Percentiles rank a stretch among this genome's conserved stretches.
phyloP scores from a whole-genome alignment of 2,888 invertebrate genomes.

The Parnassius glacialis region DNA sequence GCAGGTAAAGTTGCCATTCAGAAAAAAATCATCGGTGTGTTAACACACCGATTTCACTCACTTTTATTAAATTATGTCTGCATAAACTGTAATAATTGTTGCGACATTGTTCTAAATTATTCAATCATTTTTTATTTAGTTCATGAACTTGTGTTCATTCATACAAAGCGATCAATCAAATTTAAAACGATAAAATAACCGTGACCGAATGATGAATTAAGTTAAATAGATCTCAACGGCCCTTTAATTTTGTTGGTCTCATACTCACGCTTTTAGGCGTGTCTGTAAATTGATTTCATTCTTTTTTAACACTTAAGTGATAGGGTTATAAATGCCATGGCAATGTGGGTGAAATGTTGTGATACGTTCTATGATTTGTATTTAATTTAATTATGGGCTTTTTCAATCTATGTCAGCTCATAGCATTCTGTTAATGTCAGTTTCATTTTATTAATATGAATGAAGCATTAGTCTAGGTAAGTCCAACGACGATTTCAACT shows the following conservation, averaged over 20 bases:
- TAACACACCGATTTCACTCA: no score
- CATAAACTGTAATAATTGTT: not conserved
- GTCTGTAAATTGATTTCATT: conserved; percentile 55
- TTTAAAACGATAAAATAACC: conserved; percentile 54
- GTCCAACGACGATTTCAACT: not conserved
- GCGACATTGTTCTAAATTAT: not conserved
- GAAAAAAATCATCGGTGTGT: no score
- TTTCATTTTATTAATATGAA: conserved; percentile 6
- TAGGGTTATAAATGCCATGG: conserved; percentile 33
- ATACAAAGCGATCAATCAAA: conserved; percentile 64
- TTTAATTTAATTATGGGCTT: conserved; percentile 17
- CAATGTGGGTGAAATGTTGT: conserved; percentile 11
- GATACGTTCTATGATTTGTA: conserved; percentile 1
- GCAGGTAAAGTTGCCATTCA: no score
- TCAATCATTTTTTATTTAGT: conserved; percentile 5
- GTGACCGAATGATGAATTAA: conserved; percentile 65
- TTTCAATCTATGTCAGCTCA: conserved; percentile 15
- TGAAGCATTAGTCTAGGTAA: no score
- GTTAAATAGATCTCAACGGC: conserved; percentile 60
- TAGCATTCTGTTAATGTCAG: conserved; percentile 8
- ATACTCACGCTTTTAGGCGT: conserved; percentile 35
- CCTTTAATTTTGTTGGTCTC: conserved; percentile 41
- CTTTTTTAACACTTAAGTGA: conserved; percentile 39
- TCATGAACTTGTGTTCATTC: conserved; percentile 15
- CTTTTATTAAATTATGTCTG: no score